Base-by-base conservation (phyloP, 2,797 vertebrate species). In the Cyclopterus lumpus region DNA sequence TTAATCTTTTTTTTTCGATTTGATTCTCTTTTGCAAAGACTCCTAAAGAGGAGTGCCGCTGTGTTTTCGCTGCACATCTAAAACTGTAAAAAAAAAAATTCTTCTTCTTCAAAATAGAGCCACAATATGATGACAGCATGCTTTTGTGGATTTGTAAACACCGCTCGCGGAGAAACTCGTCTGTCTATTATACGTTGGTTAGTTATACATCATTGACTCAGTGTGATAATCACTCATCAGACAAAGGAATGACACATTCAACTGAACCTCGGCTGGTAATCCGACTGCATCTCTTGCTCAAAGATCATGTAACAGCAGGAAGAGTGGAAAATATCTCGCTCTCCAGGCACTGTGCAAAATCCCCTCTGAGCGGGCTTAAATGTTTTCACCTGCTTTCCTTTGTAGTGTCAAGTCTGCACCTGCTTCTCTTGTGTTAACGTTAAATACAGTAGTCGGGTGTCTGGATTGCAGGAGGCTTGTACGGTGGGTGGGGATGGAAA, bases 361-460 rank as follows among this genome's bases (percentile, higher is more conserved):
- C 2, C 34, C 65, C 69, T 75, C 24, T 16, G 57, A 72, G 62
- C 12, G 46, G 51, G 57, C 57, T 20, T 87, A 82, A 87, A 82
- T 61, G 73, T 77, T 80, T 88, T 84, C 85, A 88, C 81, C 89
- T 86, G 81, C 79, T 76, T 30, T 51, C 66, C 61, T 59, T 72
- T 77, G 62, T 64, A 60, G 63, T 73, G 55, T 55, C 51, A 73
- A 38, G 51, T 26, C 62, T 64, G 75, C 81, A 77, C 79, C 75
- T 81, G 62, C 44, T 78, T 58, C 67, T 26, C 30, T 62, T 59
- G 12, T 30, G 8, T 72, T 26, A 8, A 62, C 57, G 46, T 78
- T 83, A 68, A 82, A 59, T 40, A 36, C 5, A 36, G 44, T 12
- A 48, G 40, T 65, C 22, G 18, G 55, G 6, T 38, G 48, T 65